Percentiles rank a stretch among this genome's conserved stretches.
These are phyloP conservation scores for Pterocles orientalis DNA, from an alignment of 2,113 vertebrate species.

Conservation along the genomic window DNA sequence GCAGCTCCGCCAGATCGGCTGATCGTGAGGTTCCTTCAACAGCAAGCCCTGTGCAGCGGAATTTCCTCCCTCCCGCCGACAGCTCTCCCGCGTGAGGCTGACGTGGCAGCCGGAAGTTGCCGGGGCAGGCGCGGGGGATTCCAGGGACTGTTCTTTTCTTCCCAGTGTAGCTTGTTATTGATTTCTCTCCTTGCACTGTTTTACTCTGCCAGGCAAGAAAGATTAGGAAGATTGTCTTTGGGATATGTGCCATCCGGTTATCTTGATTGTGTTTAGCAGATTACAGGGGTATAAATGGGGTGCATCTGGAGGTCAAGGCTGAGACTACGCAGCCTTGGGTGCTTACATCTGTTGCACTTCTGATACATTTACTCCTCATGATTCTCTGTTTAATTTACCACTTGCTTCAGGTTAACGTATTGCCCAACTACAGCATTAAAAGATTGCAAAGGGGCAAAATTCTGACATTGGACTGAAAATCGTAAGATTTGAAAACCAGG, in stretches of 20 bases:
- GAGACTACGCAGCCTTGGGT: not conserved
- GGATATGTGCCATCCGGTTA: not conserved
- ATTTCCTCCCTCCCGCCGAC: too few species aligned
- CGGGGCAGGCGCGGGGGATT: too few species aligned
- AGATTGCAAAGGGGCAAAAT: not conserved
- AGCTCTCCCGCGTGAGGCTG: too few species aligned
- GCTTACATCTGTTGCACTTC: not conserved
- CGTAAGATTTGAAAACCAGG: not conserved
- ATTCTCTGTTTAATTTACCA: not conserved
- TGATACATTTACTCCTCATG: not conserved
- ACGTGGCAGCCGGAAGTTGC: too few species aligned
- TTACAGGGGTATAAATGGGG: constrained; percentile 26
- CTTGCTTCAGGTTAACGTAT: not conserved
- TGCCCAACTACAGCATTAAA: not conserved
- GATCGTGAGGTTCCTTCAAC: too few species aligned
- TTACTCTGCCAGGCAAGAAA: not conserved
- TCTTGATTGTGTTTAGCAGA: constrained; percentile 14
- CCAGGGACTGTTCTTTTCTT: not conserved
- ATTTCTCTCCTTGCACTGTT: constrained; percentile 4
- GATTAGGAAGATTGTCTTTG: constrained; percentile 47
- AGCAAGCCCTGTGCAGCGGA: too few species aligned
- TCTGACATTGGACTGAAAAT: not conserved
- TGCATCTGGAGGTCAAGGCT: constrained; percentile 22
- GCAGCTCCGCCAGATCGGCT: too few species aligned
- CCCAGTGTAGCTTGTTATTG: not conserved